Evolutionary conservation across 2,888 invertebrate genomes (phyloP).

Genomic region (Falcaria lacertinaria): DNA sequence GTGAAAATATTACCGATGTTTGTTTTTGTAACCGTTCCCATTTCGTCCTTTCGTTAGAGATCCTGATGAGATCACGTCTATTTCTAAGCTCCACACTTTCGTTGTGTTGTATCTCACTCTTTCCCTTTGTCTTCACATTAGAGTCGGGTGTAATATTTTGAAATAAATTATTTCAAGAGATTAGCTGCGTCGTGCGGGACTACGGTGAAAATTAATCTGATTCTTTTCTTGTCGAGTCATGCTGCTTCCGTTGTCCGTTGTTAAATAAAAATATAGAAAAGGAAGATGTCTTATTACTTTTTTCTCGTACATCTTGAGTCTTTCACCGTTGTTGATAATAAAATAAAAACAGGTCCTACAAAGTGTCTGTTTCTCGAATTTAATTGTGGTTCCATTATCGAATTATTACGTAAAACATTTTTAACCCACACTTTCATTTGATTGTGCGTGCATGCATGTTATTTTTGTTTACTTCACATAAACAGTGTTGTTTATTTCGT

Average conservation of each 20-base stretch:
- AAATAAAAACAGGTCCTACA: no score
- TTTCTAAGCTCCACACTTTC: conserved; percentile 40
- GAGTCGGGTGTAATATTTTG: conserved; percentile 39
- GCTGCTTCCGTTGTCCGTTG: conserved; percentile 74
- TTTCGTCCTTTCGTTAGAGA: conserved; percentile 42
- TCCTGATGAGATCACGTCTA: conserved; percentile 67
- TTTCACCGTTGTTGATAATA: no score
- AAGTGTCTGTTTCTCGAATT: no score
- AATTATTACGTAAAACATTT: no score
- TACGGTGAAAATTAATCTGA: conserved; percentile 66
- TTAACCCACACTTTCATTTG: no score
- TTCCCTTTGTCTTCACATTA: conserved; percentile 50
- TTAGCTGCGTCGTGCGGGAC: conserved; percentile 36
- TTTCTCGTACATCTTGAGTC: conserved; percentile 37
- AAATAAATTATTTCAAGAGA: conserved; percentile 56
- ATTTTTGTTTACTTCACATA: no score
- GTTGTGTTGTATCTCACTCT: conserved; percentile 29
- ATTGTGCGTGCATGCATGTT: no score
- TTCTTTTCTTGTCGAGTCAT: conserved; percentile 68
- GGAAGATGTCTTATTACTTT: conserved; percentile 57
- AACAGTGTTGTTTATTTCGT: no score
- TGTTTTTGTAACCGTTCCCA: conserved; percentile 55
- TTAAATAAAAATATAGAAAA: conserved; percentile 64
- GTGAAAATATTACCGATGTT: conserved; percentile 26
- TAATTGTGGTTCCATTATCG: no score